Evolutionary conservation across 1,140 invertebrate genomes (phyloP), one percentile per base, ranked within the genome.

Genomic region (Bombus cullumanus): DNA sequence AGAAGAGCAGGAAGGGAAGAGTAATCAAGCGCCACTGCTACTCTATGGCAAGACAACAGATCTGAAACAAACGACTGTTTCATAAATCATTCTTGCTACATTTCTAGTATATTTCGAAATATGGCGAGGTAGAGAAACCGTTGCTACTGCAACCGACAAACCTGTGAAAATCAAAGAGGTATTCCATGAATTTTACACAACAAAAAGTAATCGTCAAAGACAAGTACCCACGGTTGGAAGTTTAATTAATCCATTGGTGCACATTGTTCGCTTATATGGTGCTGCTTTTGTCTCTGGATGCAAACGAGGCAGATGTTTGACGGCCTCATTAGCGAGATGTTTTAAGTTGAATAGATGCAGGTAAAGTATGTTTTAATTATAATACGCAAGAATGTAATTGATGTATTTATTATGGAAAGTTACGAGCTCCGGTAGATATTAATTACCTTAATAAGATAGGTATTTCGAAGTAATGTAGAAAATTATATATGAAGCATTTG

Each of bases 41-140:
- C 78, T 75, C 53, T 31, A 86, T 82, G 43, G 64, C 81, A 78
- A 84, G 81, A 83, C 81, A 81, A 83, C 85, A 77, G 81, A 73
- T 77, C 72, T 37, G 59, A 84, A 86, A 86, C 85, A 84, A 86
- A 83, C 81, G 74, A 72, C 85, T 78, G 85, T 77, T 81, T 69
- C 78, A 86, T 86, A 86, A 86, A 86, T 86, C 78, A 86, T 85
- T 73, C 76, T 34, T 57, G 76, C 39, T 72, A 73, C 57, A 41
- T 79, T 80, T 80, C 66, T 80, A 73, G 53, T 57, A 80, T 85
- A 85, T 85, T 80, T 85, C 41, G 68, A 39, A 78, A 83, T 57
- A 47, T 34, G n/a, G 22, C 43, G 62, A 10, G 31, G 34, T 4
- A 69, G 59, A 5, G 59, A 62, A n/a, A 13, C 9, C 25, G 57